Percentiles rank a stretch among this genome's conserved stretches.
These are phyloP conservation scores for Arge pagana DNA, from an alignment of 2,888 invertebrate genomes.

Conservation along the genomic window DNA sequence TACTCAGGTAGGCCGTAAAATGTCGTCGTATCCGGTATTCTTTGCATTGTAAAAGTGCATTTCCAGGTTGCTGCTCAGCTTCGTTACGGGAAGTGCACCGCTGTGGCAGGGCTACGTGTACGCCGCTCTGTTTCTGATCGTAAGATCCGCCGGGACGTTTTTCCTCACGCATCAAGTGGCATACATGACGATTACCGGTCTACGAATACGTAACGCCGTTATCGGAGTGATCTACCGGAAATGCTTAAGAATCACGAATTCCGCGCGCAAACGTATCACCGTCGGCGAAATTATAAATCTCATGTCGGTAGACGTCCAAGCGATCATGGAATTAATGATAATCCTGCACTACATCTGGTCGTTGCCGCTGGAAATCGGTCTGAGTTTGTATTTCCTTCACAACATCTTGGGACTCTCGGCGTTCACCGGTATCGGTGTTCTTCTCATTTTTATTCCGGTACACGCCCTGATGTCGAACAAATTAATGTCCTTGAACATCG, in stretches of 20 bases:
- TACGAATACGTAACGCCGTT: conserved; percentile 85
- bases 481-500: conserved; percentile 78
- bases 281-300: conserved; percentile 92
- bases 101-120: conserved; percentile 89
- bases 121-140: conserved; percentile 73
- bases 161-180: conserved; percentile 90
- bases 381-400: conserved; percentile 87
- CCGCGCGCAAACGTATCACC: conserved; percentile 79
- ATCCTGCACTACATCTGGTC: conserved; percentile 92
- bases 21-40: not conserved
- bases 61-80: conserved; percentile 72
- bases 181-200: conserved; percentile 86
- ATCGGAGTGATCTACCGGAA: conserved; percentile 91
- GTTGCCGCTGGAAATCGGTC: conserved; percentile 83
- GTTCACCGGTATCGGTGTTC: conserved; percentile 89
- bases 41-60: conserved; percentile 1
- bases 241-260: conserved; percentile 78
- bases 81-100: conserved; percentile 65
- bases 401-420: conserved; percentile 82
- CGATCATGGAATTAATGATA: conserved; percentile 82
- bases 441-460: conserved; percentile 90
- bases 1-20: conserved; percentile 71
- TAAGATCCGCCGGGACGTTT: conserved; percentile 80
- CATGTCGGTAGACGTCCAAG: conserved; percentile 91
- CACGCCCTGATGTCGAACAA: conserved; percentile 85